phyloP scores from a whole-genome alignment of 2,113 vertebrate genomes.

The Calidris pugnax region DNA sequence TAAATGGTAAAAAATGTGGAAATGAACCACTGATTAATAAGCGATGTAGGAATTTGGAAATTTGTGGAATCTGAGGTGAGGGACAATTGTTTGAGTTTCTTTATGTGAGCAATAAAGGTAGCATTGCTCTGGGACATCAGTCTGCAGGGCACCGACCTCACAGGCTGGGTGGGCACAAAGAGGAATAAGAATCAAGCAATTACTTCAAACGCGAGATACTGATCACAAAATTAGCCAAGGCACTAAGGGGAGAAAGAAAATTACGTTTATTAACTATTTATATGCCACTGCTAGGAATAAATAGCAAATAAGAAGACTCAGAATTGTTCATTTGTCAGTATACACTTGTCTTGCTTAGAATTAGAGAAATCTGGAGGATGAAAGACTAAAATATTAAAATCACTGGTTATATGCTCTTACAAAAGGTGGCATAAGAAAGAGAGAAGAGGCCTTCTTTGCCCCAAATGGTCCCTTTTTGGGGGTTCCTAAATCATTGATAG shows the following conservation, averaged over 20 bases:
- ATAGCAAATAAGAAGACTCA: neutral
- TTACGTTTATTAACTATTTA: constrained; percentile 29
- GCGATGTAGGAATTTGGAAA: neutral
- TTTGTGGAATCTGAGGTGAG: neutral
- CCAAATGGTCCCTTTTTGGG: neutral
- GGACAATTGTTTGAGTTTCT: neutral
- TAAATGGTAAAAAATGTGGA: neutral
- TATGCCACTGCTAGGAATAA: neutral
- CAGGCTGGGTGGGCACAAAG: neutral
- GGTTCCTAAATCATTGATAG: neutral
- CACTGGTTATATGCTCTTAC: neutral
- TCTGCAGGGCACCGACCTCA: neutral
- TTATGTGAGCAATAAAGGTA: neutral
- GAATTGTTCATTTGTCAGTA: neutral
- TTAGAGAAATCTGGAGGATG: neutral
- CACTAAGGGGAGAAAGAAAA: neutral
- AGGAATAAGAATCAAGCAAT: neutral
- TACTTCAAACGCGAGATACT: neutral
- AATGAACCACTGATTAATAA: neutral
- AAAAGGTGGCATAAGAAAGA: neutral
- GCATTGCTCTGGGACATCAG: neutral
- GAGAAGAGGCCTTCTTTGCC: neutral
- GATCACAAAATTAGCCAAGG: constrained; percentile 39
- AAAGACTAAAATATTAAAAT: neutral
- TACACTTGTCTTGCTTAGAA: neutral